These are phyloP conservation scores for Gephyroberyx darwinii DNA, from an alignment of 2,797 vertebrate species.

Conservation along the genomic window DNA sequence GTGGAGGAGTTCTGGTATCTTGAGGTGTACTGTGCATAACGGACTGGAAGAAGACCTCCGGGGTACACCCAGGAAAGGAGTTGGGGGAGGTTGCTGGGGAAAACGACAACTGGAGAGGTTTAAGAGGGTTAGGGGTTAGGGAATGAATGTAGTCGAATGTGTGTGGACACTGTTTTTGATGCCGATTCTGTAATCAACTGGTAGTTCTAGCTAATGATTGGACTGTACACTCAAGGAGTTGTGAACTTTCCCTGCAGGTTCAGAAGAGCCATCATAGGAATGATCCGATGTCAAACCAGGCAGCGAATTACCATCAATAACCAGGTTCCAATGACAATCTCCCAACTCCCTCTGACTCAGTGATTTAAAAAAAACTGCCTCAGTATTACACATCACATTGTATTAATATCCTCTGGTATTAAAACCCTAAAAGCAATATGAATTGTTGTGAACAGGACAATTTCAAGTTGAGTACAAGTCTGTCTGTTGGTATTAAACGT, in stretches of 20 bases:
- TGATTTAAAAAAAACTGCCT: slow-evolving; percentile 46
- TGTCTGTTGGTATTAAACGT: too few species aligned
- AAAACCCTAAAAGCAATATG: neutral
- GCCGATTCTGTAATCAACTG: neutral
- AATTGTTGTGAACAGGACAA: too few species aligned
- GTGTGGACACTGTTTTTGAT: neutral
- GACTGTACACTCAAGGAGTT: neutral
- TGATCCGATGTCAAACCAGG: slow-evolving; percentile 90
- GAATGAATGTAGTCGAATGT: too few species aligned
- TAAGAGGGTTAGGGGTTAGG: too few species aligned
- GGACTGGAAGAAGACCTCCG: too few species aligned
- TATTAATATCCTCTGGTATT: neutral
- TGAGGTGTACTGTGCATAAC: too few species aligned
- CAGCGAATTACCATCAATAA: slow-evolving; percentile 87
- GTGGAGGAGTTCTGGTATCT: too few species aligned
- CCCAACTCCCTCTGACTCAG: slow-evolving; percentile 78
- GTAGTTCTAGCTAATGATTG: neutral
- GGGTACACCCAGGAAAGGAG: too few species aligned
- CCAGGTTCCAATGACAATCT: slow-evolving; percentile 87
- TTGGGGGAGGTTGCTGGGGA: too few species aligned
- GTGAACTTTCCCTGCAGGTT: slow-evolving; percentile 68
- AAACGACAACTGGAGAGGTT: too few species aligned
- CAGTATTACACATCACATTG: neutral
- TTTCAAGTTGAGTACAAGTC: too few species aligned
- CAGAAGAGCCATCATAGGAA: slow-evolving; percentile 88